These are phyloP conservation scores for Phymastichus coffea DNA, from an alignment of 1,140 invertebrate genomes.

Conservation along the genomic window DNA sequence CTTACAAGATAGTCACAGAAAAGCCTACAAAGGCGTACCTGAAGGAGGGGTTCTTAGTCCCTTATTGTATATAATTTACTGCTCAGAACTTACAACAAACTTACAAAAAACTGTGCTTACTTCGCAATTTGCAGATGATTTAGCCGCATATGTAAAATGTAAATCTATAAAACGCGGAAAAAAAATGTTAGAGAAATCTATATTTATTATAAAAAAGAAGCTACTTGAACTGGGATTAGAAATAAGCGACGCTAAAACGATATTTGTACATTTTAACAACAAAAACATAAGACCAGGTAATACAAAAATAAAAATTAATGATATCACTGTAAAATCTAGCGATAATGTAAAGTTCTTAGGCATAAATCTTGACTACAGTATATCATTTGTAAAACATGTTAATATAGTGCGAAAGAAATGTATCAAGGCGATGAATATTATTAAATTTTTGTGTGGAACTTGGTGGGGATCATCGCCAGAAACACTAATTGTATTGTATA, in stretches of 20 bases:
- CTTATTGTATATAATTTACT: too few species aligned
- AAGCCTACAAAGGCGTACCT: neutral
- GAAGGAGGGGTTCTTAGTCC: neutral
- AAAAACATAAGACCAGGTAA: neutral
- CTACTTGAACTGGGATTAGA: neutral
- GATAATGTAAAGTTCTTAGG: neutral
- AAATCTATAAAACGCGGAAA: neutral
- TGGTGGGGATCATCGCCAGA: neutral
- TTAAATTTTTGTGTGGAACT: too few species aligned
- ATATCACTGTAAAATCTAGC: neutral
- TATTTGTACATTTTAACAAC: neutral
- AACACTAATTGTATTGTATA: neutral
- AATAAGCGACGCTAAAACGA: neutral
- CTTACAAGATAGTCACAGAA: neutral
- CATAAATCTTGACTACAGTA: neutral
- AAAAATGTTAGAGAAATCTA: neutral
- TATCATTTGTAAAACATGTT: neutral
- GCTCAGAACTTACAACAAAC: too few species aligned
- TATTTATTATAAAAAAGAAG: neutral
- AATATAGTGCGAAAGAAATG: neutral
- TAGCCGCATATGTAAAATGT: neutral
- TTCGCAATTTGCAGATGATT: constrained; percentile 3
- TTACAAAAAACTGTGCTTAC: too few species aligned
- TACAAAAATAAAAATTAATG: neutral
- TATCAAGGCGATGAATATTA: neutral